A percentile compares a stretch with the other conserved stretches of the same genome.
Evolutionary conservation across 1,140 invertebrate genomes (phyloP).

Genomic region (Panonychus citri): DNA sequence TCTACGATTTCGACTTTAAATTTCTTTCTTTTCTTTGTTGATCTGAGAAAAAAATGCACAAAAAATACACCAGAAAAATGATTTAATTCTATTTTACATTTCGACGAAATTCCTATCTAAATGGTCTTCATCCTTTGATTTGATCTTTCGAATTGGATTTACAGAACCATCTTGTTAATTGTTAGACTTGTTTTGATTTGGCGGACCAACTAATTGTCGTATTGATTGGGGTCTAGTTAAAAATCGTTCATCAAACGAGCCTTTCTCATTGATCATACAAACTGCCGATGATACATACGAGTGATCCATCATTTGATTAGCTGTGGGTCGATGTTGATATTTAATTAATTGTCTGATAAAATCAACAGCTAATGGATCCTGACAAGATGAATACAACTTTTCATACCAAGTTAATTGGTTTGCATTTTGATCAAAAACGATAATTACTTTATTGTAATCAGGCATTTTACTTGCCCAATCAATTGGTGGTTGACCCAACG

Average conservation of each 20-base stretch:
- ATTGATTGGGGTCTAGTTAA: background rate
- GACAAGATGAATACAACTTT: background rate
- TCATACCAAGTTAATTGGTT: background rate
- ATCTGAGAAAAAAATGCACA: no score
- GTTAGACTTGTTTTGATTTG: background rate
- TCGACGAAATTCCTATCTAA: no score
- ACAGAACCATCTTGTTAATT: no score
- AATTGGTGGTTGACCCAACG: conserved; percentile 62
- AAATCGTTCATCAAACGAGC: background rate
- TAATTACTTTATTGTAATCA: conserved; percentile 89
- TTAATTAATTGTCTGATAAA: background rate
- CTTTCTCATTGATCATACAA: background rate
- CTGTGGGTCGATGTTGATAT: background rate
- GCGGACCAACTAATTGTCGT: background rate
- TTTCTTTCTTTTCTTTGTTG: no score
- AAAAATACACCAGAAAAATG: no score
- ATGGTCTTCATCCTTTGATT: no score
- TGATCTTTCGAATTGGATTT: no score
- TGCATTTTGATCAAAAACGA: conserved; percentile 23
- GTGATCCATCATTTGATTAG: background rate
- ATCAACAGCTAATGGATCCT: background rate
- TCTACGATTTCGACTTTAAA: no score
- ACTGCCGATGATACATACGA: background rate
- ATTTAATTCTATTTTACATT: no score
- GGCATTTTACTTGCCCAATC: conserved; percentile 41